Evolutionary conservation across 2,113 vertebrate genomes (phyloP), one percentile per base, ranked within the genome.

Genomic region (Serinus canaria): DNA sequence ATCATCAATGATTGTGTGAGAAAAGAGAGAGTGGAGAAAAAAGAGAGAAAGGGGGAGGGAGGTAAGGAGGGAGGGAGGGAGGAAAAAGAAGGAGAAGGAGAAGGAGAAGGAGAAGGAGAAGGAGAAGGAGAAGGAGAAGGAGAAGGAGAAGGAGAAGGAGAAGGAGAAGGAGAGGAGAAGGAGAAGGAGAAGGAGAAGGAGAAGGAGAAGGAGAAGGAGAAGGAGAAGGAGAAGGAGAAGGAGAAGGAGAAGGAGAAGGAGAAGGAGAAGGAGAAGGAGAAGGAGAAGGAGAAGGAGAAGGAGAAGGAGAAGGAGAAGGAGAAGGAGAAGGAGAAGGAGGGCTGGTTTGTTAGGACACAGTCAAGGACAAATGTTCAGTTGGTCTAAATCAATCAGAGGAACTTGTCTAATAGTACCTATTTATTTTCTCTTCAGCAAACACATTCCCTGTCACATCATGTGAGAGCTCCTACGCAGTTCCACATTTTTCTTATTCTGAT

Each of bases 351-450:
- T 20, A 55, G 62, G 50, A 59, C 33, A 21, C 19, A 75, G 14
- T 37, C 23, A 85, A 66, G 49, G 47, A 21, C 27, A 50, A 88
- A 55, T 41, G 11, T 7, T 83, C 67, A 53, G 24, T 30, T 72
- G 10, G 15, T 80, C 37, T 78, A 70, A 77, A 91, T 58, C 43
- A 75, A 37, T 67, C 67, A 62, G 35, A 83, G 20, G 20, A 89
- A 73, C 30, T 64, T 80, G 63, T 28, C 44, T 76, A 80, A 52
- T 55, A 27, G 22, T n/a, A 41, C 31, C 59, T 73, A 64, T 60
- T 86, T 64, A 56, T 80, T 76, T 75, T 92, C 33, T 73, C 39
- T 80, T 80, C 63, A 77, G 59, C 63, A 92, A 89, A 94, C 35
- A 78, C 55, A 30, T 63, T 69, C 60, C n/a, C 56, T 91, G 16